Percentiles rank a stretch among this genome's conserved stretches.
phyloP scores from a whole-genome alignment of 2,888 invertebrate genomes.

The Tenthredo livida region DNA sequence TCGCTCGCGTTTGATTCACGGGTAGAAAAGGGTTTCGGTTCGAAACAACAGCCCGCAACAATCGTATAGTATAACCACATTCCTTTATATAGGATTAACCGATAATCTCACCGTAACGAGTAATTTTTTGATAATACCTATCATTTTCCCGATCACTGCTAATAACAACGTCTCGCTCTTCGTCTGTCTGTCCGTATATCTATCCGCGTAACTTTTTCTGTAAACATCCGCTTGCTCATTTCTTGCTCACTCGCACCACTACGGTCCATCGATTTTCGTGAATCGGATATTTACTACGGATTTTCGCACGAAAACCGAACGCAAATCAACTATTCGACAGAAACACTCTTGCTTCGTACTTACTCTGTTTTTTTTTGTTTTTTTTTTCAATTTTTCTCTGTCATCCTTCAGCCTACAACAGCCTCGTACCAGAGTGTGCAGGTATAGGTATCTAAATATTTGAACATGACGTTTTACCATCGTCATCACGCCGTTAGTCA shows the following conservation, averaged over 20 bases:
- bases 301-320: background rate
- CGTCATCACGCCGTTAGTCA: constrained; percentile 20
- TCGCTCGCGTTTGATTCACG: background rate
- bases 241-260: background rate
- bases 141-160: background rate
- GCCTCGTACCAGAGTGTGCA: background rate
- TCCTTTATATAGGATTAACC: background rate
- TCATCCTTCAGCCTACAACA: background rate
- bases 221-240: background rate
- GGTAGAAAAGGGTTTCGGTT: background rate
- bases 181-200: background rate
- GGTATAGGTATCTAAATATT: constrained; percentile 8
- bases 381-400: background rate
- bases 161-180: background rate
- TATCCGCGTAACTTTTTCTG: background rate
- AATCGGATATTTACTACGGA: background rate
- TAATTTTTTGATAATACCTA: background rate
- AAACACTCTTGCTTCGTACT: background rate
- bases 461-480: background rate
- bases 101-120: background rate
- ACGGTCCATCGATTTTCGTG: background rate
- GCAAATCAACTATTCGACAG: background rate
- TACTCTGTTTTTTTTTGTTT: background rate
- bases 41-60: background rate
- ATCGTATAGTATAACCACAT: background rate